A percentile compares a stretch with the other conserved stretches of the same genome.
These are phyloP conservation scores for Perdix hodgsoniae DNA, from an alignment of 2,797 vertebrate genomes.

Conservation along the genomic window DNA sequence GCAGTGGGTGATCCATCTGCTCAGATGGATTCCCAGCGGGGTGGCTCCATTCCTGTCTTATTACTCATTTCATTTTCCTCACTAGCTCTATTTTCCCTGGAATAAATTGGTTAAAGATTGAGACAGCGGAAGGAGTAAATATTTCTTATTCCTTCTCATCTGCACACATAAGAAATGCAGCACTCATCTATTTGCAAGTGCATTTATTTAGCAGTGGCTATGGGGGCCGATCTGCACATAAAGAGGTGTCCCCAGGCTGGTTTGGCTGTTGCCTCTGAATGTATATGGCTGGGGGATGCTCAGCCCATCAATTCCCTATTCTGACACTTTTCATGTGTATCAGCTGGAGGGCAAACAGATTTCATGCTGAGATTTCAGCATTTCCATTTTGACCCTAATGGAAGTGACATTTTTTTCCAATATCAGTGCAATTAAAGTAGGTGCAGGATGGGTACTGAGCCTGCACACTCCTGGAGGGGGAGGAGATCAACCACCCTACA, in stretches of 20 bases:
- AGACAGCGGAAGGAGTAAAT: neutral
- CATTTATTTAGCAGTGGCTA: neutral
- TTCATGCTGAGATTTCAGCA: neutral
- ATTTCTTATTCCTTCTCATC: neutral
- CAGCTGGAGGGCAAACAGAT: constrained; percentile 1
- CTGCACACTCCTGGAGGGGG: rapidly evolving
- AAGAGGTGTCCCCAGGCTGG: neutral
- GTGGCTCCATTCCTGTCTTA: neutral
- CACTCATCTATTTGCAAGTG: rapidly evolving
- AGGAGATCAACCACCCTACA: neutral
- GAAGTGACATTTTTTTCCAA: neutral
- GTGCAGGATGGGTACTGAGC: neutral
- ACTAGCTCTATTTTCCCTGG: neutral
- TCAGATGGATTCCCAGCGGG: neutral
- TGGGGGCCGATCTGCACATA: neutral
- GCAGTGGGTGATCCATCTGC: neutral
- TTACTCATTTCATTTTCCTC: neutral
- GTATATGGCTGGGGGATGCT: neutral
- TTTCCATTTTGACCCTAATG: neutral
- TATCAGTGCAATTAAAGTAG: neutral
- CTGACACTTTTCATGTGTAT: constrained; percentile 13
- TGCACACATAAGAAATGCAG: neutral
- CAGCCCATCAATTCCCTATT: neutral
- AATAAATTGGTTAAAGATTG: neutral
- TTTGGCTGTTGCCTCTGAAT: neutral